Conservation (phyloP, 2,113 vertebrate genomes). For the Epinephelus cyanopodus region DNA sequence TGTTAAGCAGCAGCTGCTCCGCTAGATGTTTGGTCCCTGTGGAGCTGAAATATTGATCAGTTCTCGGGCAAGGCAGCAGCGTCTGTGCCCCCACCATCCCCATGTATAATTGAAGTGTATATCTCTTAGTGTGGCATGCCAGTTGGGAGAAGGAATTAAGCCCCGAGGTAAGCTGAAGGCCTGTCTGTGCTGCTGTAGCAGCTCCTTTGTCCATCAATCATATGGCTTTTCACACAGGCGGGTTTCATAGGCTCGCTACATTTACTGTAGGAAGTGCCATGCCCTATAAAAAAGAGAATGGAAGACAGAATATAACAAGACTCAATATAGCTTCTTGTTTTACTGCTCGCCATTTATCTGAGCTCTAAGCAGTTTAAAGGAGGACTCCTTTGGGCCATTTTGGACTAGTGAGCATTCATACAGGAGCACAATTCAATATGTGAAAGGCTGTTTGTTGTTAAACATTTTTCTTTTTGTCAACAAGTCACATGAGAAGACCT, state of each 20-base stretch:
- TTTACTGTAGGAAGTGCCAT: conserved; percentile 49
- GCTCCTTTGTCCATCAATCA: conserved; percentile 74
- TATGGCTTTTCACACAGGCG: conserved; percentile 45
- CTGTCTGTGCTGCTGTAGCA: conserved; percentile 60
- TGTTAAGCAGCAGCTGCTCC: conserved; percentile 79
- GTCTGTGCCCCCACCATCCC: conserved; percentile 50
- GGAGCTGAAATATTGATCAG: conserved; percentile 82
- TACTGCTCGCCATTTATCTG: conserved; percentile 50
- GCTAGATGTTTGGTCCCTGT: conserved; percentile 75
- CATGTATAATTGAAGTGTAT: conserved; percentile 80
- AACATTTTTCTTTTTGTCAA: background rate
- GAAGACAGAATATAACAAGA: conserved; percentile 34
- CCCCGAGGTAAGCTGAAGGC: conserved; percentile 63
- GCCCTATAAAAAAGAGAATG: conserved; percentile 36
- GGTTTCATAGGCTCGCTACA: conserved; percentile 45
- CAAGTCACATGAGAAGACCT: conserved; percentile 9
- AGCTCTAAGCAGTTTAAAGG: conserved; percentile 28
- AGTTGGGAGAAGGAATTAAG: conserved; percentile 69
- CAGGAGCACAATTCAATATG: background rate
- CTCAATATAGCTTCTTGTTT: conserved; percentile 42
- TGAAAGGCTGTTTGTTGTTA: conserved; percentile 10
- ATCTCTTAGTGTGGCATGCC: conserved; percentile 69
- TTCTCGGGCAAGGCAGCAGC: conserved; percentile 58
- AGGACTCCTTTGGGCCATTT: conserved; percentile 26
- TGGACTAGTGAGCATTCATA: conserved; percentile 16